A percentile compares a stretch with the other conserved stretches of the same genome.
Evolutionary conservation across 2,113 vertebrate species (phyloP).

Genomic region (Neoarius graeffei): DNA sequence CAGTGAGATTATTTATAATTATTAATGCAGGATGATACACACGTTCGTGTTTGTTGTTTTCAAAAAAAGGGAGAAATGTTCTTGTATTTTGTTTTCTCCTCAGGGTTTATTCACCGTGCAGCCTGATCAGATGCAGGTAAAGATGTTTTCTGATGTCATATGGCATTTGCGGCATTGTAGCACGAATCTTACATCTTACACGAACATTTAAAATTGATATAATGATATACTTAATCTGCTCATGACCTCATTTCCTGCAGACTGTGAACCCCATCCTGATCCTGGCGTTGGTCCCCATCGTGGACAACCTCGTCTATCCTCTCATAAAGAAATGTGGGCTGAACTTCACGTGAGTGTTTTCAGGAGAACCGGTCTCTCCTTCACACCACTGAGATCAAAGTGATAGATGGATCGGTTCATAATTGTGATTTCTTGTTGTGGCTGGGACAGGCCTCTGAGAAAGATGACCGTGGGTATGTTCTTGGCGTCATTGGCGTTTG

Average conservation of each 20-base stretch:
- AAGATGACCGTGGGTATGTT: slow-evolving; percentile 94
- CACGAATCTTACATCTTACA: neutral
- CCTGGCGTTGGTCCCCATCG: slow-evolving; percentile 82
- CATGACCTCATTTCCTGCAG: slow-evolving; percentile 63
- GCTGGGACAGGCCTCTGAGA: slow-evolving; percentile 77
- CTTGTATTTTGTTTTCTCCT: neutral
- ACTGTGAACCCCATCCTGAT: slow-evolving; percentile 91
- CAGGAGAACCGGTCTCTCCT: neutral
- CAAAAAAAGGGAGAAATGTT: neutral
- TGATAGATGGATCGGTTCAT: neutral
- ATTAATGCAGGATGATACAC: neutral
- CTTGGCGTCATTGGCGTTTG: slow-evolving; percentile 84
- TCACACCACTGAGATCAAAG: too few relatives aligned
- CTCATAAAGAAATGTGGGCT: slow-evolving; percentile 85
- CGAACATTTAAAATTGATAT: neutral
- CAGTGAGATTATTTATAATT: neutral
- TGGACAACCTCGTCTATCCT: slow-evolving; percentile 82
- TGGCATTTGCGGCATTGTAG: too few relatives aligned
- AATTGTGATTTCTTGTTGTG: neutral
- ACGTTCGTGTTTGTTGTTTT: neutral
- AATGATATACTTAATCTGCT: neutral
- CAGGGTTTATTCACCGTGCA: slow-evolving; percentile 82
- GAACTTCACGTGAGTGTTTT: slow-evolving; percentile 88
- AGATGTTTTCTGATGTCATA: neutral
- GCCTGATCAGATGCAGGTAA: slow-evolving; percentile 97